Conservation (phyloP, 2,113 vertebrate species). For the Crotalus horridus region DNA sequence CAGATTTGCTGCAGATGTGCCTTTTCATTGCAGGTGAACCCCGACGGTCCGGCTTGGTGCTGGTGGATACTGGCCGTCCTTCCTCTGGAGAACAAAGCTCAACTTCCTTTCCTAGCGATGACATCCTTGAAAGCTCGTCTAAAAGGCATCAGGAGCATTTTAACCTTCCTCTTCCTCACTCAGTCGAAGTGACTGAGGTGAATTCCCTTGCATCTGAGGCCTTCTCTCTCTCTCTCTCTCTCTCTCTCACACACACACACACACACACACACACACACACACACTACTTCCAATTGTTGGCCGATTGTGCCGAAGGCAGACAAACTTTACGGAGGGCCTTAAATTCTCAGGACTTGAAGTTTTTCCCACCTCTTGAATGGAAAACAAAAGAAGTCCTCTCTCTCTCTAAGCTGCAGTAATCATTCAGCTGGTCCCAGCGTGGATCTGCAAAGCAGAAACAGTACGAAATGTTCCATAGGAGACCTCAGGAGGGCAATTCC, state of each 20-base stretch:
- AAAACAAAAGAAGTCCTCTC: not conserved
- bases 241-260: too few species aligned
- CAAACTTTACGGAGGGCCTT: not conserved
- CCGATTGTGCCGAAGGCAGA: not conserved
- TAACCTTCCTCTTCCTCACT: slow-evolving; percentile 72
- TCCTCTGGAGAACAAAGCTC: slow-evolving; percentile 77
- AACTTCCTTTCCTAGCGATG: slow-evolving; percentile 79
- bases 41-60: slow-evolving; percentile 79
- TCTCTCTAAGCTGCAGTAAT: slow-evolving; percentile 65
- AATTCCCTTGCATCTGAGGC: slow-evolving; percentile 22
- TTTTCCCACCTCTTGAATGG: not conserved
- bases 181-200: slow-evolving; percentile 40
- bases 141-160: slow-evolving; percentile 70
- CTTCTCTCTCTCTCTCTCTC: not conserved
- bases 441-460: slow-evolving; percentile 39
- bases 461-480: slow-evolving; percentile 48
- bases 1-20: not conserved
- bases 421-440: slow-evolving; percentile 51
- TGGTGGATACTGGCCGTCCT: slow-evolving; percentile 81
- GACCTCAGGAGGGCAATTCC: not conserved
- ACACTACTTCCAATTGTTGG: not conserved
- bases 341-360: not conserved
- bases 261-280: too few species aligned
- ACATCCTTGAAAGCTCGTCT: slow-evolving; percentile 74
- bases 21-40: slow-evolving; percentile 63